Evolutionary conservation across 2,888 invertebrate species (phyloP), one percentile per base, ranked within the genome.

Genomic region (Heliconius charithonia): DNA sequence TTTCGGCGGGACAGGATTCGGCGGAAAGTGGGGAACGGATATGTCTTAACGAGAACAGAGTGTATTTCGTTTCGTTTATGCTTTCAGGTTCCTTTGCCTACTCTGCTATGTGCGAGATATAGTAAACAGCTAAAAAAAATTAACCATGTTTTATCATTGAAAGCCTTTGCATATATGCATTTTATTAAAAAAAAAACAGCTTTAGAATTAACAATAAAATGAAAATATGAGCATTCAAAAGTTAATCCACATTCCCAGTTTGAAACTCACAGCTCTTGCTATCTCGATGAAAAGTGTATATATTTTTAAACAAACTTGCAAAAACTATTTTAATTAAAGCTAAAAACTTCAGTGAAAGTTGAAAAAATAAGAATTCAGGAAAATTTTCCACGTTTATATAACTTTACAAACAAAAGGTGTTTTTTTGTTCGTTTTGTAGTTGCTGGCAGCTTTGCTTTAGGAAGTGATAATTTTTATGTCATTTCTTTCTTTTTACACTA

Each of bases 291-390:
- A 73, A 73, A 73, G 19, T 73, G 72, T 73, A 73, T 77, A 77
- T 77, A 77, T 77, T 77, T 77, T 77, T 51, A 77, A 73, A 77
- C 73, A 76, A 73, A 78, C 69, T 78, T 73, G 41, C 37, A 73
- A 75, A 73, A 80, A 80, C 72, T 78, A 78, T 80, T 80, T 80
- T 70, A 80, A 73, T 80, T 76, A 79, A 79, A 79, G 66, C 66
- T 71, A 70, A 59, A 77, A 79, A 80, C 71, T 79, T 66, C 66
- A 59, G 37, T 32, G 32, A 79, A 79, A 79, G 75, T 76, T 78
- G 41, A 62, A 65, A 65, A 71, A 80, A 66, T 32, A 74, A 62
- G 74, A 51, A 59, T 78, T 76, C 59, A 70, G 65, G 27, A 75
- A 80, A 75, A 32, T 62, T 56, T 69, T 59, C 70, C 37, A 76